Evolutionary conservation across 1,140 invertebrate species (phyloP), one percentile per base, ranked within the genome.

Genomic region (Euura saliciscinereae): DNA sequence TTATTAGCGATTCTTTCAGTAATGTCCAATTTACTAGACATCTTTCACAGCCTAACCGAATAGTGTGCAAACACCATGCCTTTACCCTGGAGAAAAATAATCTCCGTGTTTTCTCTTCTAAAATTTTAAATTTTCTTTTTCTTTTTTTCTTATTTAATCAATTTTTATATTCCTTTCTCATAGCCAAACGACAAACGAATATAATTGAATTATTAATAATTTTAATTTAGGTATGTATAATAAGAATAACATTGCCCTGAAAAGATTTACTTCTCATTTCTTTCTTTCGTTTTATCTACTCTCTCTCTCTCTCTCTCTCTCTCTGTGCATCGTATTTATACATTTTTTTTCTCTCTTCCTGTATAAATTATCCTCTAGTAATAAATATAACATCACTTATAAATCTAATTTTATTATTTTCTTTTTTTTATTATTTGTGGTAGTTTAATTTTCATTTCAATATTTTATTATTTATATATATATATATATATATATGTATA

Each of bases 301-400:
- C 45, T 70, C 46, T 59, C 42, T 7, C 71, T 65, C 71, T 7
- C 71, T 65, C 71, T 66, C 51, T 68, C 71, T 51, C 28, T 66
- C 65, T 1, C 28, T 5, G 8, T 44, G 66, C 0, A 6, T 28
- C 28, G 28, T 67, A 67, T 67, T 44, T 10, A n/a, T 67, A 67
- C 8, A 70, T 68, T 78, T 77, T 78, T 71, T 78, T 66, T 2
- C 28, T 67, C 2, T 6, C 73, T 73, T 68, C 75, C 78, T 73
- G 83, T 85, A 85, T 76, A 85, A 85, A 84, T 82, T 73, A 80
- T 82, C 82, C 28, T 78, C 81, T 84, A 85, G 69, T 76, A 85
- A 85, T 85, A 85, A 84, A 85, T 85, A 84, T 82, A 83, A 76
- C 68, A 78, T 83, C 76, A 73, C 71, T 82, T 73, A 80, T 74